Conservation (phyloP, 1,140 invertebrate genomes). For the Muscidifurax raptorellus region DNA sequence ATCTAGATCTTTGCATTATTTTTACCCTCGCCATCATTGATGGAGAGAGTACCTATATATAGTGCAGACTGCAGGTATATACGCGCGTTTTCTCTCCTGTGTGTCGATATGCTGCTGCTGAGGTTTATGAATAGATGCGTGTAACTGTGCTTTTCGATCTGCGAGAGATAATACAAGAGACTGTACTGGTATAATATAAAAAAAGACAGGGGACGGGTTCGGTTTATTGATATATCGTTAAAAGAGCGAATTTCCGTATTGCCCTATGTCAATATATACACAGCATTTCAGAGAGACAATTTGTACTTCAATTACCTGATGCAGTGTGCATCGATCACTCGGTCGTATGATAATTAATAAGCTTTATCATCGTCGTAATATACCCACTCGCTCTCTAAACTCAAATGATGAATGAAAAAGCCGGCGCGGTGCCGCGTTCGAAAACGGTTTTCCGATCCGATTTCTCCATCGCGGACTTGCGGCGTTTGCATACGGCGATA, state of each 20-base stretch:
- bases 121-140: background rate
- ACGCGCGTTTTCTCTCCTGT: background rate
- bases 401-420: background rate
- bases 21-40: slow-evolving; percentile 39
- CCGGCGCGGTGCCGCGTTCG: too few relatives aligned
- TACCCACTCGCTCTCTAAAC: background rate
- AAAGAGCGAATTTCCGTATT: too few relatives aligned
- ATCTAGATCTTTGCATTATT: slow-evolving; percentile 49
- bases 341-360: too few relatives aligned
- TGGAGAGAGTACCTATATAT: background rate
- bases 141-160: background rate
- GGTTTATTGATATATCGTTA: background rate
- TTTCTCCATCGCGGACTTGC: background rate
- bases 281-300: background rate
- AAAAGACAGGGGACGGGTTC: background rate
- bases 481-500: background rate
- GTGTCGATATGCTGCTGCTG: background rate
- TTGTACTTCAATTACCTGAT: slow-evolving; percentile 20
- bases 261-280: too few relatives aligned
- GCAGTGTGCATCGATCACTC: background rate
- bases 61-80: background rate
- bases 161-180: too few relatives aligned
- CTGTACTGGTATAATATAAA: too few relatives aligned
- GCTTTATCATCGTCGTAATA: background rate
- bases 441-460: background rate